Conservation (phyloP, 1,140 invertebrate genomes). For the Carposina sasakii region DNA sequence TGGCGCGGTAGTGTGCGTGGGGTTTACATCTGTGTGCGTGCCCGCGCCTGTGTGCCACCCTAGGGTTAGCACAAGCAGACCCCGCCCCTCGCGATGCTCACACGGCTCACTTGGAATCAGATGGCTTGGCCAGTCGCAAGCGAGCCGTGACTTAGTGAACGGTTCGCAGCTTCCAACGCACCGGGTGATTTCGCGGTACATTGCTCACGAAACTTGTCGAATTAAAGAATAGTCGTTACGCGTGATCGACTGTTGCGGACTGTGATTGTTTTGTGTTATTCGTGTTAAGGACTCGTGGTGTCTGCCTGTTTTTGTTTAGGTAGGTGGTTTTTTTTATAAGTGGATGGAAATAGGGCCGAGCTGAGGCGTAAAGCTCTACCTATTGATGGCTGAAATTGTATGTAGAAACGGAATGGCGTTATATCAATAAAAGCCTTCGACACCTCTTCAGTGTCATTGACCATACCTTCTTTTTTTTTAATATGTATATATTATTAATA, state of each 20-base stretch:
- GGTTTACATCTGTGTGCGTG: slow-evolving; percentile 36
- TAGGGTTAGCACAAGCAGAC: slow-evolving; percentile 39
- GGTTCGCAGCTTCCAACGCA: slow-evolving; percentile 55
- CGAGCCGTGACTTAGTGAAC: slow-evolving; percentile 66
- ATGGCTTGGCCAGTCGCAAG: slow-evolving; percentile 67
- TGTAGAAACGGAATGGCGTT: no score
- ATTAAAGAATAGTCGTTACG: slow-evolving; percentile 52
- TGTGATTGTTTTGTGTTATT: slow-evolving; percentile 47
- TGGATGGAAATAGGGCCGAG: no score
- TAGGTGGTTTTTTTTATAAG: slow-evolving; percentile 35
- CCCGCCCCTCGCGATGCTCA: slow-evolving; percentile 61
- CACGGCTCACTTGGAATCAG: slow-evolving; percentile 70
- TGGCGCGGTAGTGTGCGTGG: slow-evolving; percentile 24
- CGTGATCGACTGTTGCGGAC: slow-evolving; percentile 35
- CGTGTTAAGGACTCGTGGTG: slow-evolving; percentile 35
- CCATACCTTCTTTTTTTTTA: no score
- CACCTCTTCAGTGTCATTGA: no score
- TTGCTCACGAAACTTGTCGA: slow-evolving; percentile 55
- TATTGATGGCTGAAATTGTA: no score
- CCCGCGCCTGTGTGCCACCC: slow-evolving; percentile 48
- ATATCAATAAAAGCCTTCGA: no score
- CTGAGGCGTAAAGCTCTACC: no score
- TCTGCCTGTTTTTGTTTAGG: slow-evolving; percentile 35
- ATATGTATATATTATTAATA: no score
- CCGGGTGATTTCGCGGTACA: slow-evolving; percentile 64